A percentile compares a stretch with the other conserved stretches of the same genome.
Evolutionary conservation across 2,113 vertebrate genomes (phyloP).

Genomic region (Prietella phreatophila): DNA sequence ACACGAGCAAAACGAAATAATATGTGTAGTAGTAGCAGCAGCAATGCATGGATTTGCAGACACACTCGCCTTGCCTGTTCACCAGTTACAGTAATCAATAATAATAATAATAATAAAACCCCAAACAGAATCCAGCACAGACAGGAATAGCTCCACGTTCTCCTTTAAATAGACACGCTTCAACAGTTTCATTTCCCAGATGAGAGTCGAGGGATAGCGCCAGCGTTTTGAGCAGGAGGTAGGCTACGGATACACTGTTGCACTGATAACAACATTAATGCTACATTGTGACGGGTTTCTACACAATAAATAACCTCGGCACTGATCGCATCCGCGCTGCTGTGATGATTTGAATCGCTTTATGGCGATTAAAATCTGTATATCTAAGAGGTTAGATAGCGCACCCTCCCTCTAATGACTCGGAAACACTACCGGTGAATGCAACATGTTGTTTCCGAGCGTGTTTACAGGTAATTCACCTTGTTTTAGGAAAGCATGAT

Average conservation of each 20-base stretch:
- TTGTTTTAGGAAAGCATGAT: background rate
- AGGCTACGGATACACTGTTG: background rate
- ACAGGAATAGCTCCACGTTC: background rate
- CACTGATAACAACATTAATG: constrained; percentile 5
- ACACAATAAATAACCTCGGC: background rate
- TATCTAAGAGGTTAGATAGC: no score
- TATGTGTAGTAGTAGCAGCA: background rate
- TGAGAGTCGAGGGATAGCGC: constrained; percentile 51
- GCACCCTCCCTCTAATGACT: background rate
- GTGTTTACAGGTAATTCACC: background rate
- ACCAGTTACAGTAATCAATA: background rate
- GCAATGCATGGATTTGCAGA: background rate
- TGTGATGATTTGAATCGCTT: background rate
- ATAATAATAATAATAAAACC: background rate
- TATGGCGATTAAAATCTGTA: background rate
- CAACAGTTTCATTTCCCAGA: constrained; percentile 60
- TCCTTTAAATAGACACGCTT: background rate
- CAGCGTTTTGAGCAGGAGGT: constrained; percentile 60
- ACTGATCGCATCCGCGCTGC: background rate
- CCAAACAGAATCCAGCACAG: background rate
- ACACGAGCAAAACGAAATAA: background rate
- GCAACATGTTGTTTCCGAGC: background rate
- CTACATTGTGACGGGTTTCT: constrained; percentile 20
- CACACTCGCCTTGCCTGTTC: background rate
- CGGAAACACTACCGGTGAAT: background rate